A percentile compares a stretch with the other conserved stretches of the same genome.
Conservation (phyloP, 23 tunicate species). For the Trididemnum nubilum region DNA sequence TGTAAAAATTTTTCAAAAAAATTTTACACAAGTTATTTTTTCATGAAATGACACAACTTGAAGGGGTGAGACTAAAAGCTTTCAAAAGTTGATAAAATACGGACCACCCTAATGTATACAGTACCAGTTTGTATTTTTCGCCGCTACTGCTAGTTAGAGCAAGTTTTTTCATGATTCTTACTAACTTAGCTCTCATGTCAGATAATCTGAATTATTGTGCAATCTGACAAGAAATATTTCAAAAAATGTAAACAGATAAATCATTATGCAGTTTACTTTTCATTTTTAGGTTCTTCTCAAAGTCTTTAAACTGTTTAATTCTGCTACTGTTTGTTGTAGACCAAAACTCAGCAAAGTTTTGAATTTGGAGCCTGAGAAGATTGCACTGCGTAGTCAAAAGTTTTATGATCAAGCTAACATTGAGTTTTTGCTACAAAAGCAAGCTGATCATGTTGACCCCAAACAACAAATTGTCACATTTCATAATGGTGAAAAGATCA, state of each 20-base stretch:
- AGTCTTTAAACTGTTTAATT: too few relatives aligned
- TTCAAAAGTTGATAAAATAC: too few relatives aligned
- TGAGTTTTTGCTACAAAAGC: slow-evolving; percentile 26
- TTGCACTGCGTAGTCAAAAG: slow-evolving; percentile 55
- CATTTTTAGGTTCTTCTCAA: neutral
- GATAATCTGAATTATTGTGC: neutral
- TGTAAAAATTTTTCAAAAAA: too few relatives aligned
- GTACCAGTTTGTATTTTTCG: too few relatives aligned
- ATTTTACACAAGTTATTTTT: too few relatives aligned
- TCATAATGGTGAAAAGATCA: slow-evolving; percentile 40
- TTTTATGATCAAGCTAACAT: slow-evolving; percentile 70
- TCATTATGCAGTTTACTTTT: neutral
- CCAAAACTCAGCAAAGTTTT: slow-evolving; percentile 85
- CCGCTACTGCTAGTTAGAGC: too few relatives aligned
- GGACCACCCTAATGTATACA: too few relatives aligned
- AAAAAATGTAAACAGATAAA: neutral
- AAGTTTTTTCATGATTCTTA: too few relatives aligned
- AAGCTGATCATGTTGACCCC: slow-evolving; percentile 49
- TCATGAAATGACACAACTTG: too few relatives aligned
- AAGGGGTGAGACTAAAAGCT: too few relatives aligned
- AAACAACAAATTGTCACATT: slow-evolving; percentile 52
- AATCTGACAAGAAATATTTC: neutral
- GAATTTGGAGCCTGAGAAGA: slow-evolving; percentile 42
- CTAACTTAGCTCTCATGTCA: neutral
- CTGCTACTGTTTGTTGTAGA: too few relatives aligned